Conservation (phyloP, 2,797 vertebrate species). For the Tolypeutes matacus region DNA sequence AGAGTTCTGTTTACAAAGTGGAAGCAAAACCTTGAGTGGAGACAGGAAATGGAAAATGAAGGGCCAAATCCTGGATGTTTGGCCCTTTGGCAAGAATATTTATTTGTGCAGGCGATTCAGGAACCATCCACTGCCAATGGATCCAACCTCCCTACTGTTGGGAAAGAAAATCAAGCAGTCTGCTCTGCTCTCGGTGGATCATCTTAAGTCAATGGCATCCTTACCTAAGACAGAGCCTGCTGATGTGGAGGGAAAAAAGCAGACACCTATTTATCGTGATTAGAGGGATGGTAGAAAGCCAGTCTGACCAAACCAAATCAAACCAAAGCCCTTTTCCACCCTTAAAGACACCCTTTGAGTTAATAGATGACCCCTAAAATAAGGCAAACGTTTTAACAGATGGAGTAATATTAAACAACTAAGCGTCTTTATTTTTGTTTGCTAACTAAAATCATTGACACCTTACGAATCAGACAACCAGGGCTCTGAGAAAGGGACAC, state of each 20-base stretch:
- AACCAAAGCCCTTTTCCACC: neutral
- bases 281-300: neutral
- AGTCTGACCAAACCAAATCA: conserved; percentile 6
- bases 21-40: conserved; percentile 42
- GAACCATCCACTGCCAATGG: neutral
- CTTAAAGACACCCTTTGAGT: neutral
- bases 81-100: conserved; percentile 39
- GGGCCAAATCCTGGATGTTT: conserved; percentile 54
- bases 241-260: neutral
- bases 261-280: neutral
- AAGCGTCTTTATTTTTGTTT: neutral
- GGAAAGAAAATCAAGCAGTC: conserved; percentile 58
- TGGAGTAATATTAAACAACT: neutral
- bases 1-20: conserved; percentile 50
- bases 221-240: neutral
- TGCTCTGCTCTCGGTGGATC: neutral
- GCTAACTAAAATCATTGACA: neutral
- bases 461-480: neutral
- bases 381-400: neutral
- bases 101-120: conserved; percentile 47
- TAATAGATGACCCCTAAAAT: neutral
- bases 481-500: neutral
- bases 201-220: conserved; percentile 1
- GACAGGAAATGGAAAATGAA: conserved; percentile 70
- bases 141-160: neutral